Conservation (phyloP, 2,797 vertebrate genomes). For the Antrozous pallidus region DNA sequence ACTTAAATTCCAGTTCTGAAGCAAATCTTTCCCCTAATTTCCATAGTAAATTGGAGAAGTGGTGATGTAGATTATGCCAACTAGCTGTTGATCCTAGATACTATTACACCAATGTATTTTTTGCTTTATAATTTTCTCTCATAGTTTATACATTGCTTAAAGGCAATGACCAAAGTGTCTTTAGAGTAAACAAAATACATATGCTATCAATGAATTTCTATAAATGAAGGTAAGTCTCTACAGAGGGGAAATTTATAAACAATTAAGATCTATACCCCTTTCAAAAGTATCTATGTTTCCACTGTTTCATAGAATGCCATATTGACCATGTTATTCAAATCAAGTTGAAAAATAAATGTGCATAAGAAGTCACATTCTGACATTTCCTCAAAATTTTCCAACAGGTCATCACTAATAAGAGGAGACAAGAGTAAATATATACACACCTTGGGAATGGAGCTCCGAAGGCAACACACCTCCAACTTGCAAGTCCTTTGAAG, state of each 20-base stretch:
- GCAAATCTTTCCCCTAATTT: background rate
- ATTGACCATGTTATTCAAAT: background rate
- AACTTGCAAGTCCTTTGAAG: background rate
- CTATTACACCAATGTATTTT: background rate
- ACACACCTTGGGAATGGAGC: fast-evolving
- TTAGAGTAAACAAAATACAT: background rate
- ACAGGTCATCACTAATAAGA: background rate
- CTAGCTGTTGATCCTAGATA: background rate
- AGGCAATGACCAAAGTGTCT: background rate
- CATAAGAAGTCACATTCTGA: background rate
- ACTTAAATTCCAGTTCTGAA: constrained; percentile 15
- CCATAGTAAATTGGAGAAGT: background rate
- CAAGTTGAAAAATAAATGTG: background rate
- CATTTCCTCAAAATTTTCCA: background rate
- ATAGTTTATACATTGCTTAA: background rate
- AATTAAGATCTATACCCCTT: background rate
- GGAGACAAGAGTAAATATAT: background rate
- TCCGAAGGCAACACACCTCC: background rate
- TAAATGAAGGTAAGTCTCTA: background rate
- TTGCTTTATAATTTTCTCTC: background rate
- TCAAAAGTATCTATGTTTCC: background rate
- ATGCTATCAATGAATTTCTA: background rate
- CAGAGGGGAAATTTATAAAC: background rate
- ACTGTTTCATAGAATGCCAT: background rate
- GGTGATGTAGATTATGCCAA: background rate